Base-by-base conservation (phyloP, 2,888 invertebrate genomes). In the Hirtodrosophila alboralis region DNA sequence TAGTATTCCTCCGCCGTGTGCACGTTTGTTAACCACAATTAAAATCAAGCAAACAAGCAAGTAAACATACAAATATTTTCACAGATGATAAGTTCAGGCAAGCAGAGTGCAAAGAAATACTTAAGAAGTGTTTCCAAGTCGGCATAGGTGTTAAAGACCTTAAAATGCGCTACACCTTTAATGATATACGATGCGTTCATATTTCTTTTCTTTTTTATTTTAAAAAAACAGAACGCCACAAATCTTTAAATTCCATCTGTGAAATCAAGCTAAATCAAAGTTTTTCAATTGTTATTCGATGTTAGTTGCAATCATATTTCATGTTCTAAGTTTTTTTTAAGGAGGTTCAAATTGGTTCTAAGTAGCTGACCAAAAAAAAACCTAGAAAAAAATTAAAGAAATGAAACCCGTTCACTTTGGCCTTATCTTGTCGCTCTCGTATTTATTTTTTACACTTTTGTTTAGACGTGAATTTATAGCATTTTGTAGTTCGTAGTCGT, bases 21-120 rank as follows among this genome's bases (percentile, higher is more conserved):
- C 43, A 5, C 38, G 54, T 44, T 43, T 37, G 68, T 69, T 45
- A 58, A 56, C 49, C 80, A 85, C 85, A 86, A 86, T 86, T 85
- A 85, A 85, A 84, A 84, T 80, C 60, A 59, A 64, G 81, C 60
- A 79, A 79, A 71, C 71, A 77, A 63, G 49, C 58, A 38, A 60
- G 67, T 70, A 84, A 84, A 76, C 67, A 84, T 63, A 84, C 85
- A 87, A 87, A 86, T 86, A 86, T 86, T 87, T 86, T 86, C 80
- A 80, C 83, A 87, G 81, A 84, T 86, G 84, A 86, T 84, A 84
- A 84, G 83, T 84, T 67, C 69, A 74, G 59, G 60, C 69, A 38
- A 47, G 38, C 57, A 2, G 26, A 44, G 37, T 21, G 34, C 31
- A 49, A 41, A 7, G 37, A 16, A 13, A 38, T 27, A 28, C 18